These are phyloP conservation scores for Andrena marginata DNA, from an alignment of 2,888 invertebrate species.

Conservation along the genomic window DNA sequence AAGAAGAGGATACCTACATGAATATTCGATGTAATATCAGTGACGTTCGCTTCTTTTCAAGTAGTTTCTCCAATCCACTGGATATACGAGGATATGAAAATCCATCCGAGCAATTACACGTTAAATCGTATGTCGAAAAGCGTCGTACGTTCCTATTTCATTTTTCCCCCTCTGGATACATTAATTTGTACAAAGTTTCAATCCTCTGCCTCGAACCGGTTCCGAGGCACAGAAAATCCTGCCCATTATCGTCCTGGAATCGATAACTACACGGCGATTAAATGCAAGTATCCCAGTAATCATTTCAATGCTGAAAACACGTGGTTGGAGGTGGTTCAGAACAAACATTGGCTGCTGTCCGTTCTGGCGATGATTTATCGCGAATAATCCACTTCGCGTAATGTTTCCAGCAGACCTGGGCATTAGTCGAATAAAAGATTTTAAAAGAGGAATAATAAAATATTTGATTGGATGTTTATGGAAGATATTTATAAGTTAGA, in stretches of 20 bases:
- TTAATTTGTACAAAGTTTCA: conserved; percentile 32
- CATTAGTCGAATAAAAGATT: not conserved
- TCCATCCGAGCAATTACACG: not conserved
- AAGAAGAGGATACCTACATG: not conserved
- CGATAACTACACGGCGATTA: conserved; percentile 18
- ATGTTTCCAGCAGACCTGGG: not conserved
- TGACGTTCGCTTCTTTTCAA: not conserved
- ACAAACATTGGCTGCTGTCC: conserved; percentile 18
- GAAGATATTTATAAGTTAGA: not conserved
- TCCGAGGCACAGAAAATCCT: conserved; percentile 2
- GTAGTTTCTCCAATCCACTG: too few species aligned
- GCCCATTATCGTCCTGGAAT: conserved; percentile 13
- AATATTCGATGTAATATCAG: not conserved
- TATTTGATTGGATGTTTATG: not conserved
- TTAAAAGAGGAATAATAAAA: not conserved
- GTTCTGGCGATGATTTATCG: too few species aligned
- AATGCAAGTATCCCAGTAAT: conserved; percentile 17
- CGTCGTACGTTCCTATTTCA: not conserved
- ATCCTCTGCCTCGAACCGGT: conserved; percentile 26
- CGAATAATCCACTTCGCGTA: too few species aligned
- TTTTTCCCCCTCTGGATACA: too few species aligned
- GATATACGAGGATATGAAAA: not conserved
- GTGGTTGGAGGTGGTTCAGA: not conserved
- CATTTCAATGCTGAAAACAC: conserved; percentile 5
- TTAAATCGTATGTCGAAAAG: not conserved